Base-by-base conservation (phyloP, 2,113 vertebrate species). In the Larimichthys crocea region DNA sequence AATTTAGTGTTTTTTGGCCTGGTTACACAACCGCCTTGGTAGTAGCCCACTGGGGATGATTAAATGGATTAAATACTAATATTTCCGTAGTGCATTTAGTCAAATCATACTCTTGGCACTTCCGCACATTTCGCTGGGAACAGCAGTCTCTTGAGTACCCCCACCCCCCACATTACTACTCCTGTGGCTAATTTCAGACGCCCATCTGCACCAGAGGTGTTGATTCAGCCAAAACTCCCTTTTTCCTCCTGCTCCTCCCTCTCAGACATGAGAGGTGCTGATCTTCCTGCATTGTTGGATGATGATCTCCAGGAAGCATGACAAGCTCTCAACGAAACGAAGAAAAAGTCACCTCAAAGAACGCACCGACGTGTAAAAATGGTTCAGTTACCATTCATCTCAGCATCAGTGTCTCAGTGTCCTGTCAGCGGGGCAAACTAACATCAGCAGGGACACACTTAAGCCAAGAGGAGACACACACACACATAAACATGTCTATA, bases 401-500 rank as follows among this genome's bases (percentile, higher is more conserved):
- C 65, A 53, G 52, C 59, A 71, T 68, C n/a, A 1, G 40, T 46
- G 20, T 40, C 26, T 48, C 8, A 0, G 16, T n/a, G 16, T 29
- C 16, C 49, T 70, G 56, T 66, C 53, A 53, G 44, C 2, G 4
- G 55, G 67, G 68, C 67, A 76, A 82, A 79, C 42, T 10, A 55
- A 12, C 67, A 68, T 60, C 61, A 42, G 69, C 57, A 63, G 79
- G 82, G 15, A 76, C 17, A 6, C 49, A 80, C 63, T 84, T 80
- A 79, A 85, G 65, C 79, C 56, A 73, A 72, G 74, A 76, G 79
- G 60, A 67, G 79, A 61, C 17, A 59, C n/a, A 17, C 31, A 35
- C 63, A 17, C 19, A 71, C 53, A 83, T 61, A 76, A 84, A 83
- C 75, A 83, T 65, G 81, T 75, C 72, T 76, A 77, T 8, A 68